These are phyloP conservation scores for Aleiodes sp. DNA, from an alignment of 1,140 invertebrate genomes.

Conservation along the genomic window DNA sequence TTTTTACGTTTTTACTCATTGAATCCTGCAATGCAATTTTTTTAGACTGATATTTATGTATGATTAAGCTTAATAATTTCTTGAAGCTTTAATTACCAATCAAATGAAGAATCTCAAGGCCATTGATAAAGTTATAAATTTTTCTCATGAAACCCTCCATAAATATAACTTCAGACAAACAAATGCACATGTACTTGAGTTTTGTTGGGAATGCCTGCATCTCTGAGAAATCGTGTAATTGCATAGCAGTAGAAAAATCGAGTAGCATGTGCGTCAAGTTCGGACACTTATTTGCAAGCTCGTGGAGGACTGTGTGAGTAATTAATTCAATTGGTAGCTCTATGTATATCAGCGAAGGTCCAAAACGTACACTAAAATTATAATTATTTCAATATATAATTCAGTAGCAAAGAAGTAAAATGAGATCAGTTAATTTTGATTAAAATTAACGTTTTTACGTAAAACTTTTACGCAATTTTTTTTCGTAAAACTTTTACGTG, in stretches of 20 bases:
- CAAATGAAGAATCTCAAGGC: slow-evolving; percentile 96
- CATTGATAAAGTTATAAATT: slow-evolving; percentile 99
- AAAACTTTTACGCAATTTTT: too few relatives aligned
- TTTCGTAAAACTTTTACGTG: too few relatives aligned
- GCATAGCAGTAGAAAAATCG: slow-evolving; percentile 98
- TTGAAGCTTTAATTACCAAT: too few relatives aligned
- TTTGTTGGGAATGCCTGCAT: slow-evolving; percentile 99
- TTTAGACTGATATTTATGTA: not conserved
- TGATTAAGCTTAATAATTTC: not conserved
- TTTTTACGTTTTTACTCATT: not conserved
- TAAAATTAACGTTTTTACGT: not conserved
- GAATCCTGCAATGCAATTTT: not conserved
- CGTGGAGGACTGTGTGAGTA: slow-evolving; percentile 96
- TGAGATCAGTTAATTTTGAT: not conserved
- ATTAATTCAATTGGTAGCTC: slow-evolving; percentile 98
- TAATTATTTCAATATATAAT: not conserved
- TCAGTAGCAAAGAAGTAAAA: too few relatives aligned
- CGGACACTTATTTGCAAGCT: slow-evolving; percentile 95
- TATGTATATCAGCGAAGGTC: slow-evolving; percentile 90
- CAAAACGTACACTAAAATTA: slow-evolving; percentile 78
- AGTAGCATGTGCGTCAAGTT: slow-evolving; percentile 97
- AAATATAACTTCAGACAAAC: slow-evolving; percentile 98
- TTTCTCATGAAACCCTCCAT: slow-evolving; percentile 99
- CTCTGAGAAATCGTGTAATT: slow-evolving; percentile 99
- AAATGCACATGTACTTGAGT: slow-evolving; percentile 95